Base-by-base conservation (phyloP, 2,797 vertebrate species). In the Sylvilagus floridanus region DNA sequence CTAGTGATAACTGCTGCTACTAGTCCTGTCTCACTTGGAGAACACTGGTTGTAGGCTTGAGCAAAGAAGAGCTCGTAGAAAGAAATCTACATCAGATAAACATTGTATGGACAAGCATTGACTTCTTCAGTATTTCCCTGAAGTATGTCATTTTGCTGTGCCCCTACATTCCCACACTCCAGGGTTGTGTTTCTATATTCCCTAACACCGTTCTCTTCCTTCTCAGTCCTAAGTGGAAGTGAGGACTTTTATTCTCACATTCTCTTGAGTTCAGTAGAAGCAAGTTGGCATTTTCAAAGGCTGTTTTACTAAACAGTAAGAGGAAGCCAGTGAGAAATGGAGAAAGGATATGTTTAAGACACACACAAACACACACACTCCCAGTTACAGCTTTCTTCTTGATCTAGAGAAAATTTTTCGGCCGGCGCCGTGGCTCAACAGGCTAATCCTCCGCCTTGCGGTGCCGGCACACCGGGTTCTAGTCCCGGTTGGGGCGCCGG, bases 221-320 rank as follows among this genome's bases (percentile, higher is more conserved):
- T 94, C 4, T 35, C 24, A 68, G 50, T 83, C 28, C 19, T 76
- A 72, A 75, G n/a, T 52, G 62, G 85, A 42, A 42, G 54, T 54
- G 24, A 90, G 24, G 83, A 8, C 72, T 2, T n/a, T 60, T 78
- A 83, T 26, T 11, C 24, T 85, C 60, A 78, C 0, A 83, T 13
- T 89, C 8, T 75, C 11, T 96, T 95, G 72, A 88, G 79, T 16
- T 85, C 57, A 93, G 66, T 62, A 75, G 42, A 69, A 7, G 12
- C 37, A 77, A 71, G 57, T 37, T 81, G 42, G 10, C 22, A 85
- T 91, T 90, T 92, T 90, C n/a, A 94, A 92, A 90, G 54, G 42
- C 2, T 24, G 79, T 77, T 81, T 93, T 96, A 75, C 72, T 90
- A 68, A 97, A 75, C 30, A 77, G 12, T 71, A 69, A 90, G 54